Evolutionary conservation across 2,888 invertebrate species (phyloP).

Genomic region (Plutella xylostella): DNA sequence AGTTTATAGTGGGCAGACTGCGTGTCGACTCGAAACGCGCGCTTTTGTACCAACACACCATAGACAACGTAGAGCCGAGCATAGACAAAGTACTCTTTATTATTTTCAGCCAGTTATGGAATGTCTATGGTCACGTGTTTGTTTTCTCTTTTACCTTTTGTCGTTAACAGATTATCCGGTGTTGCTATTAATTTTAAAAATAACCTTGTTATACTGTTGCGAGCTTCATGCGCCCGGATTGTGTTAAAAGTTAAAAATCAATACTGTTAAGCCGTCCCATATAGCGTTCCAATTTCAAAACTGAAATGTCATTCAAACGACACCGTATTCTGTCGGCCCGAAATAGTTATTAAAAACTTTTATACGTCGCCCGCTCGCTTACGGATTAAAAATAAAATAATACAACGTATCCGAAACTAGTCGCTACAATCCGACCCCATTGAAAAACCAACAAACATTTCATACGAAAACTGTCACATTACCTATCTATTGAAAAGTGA

Average conservation of each 20-base stretch:
- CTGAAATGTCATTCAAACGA: not conserved
- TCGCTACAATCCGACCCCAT: conserved; percentile 33
- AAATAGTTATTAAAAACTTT: conserved; percentile 2
- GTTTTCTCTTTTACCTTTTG: conserved; percentile 13
- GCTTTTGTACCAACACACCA: conserved; percentile 29
- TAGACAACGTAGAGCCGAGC: conserved; percentile 7
- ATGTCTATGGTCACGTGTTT: not conserved
- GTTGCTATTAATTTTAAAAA: not conserved
- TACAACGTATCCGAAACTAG: conserved; percentile 44
- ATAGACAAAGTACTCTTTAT: conserved; percentile 13
- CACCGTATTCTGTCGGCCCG: not conserved
- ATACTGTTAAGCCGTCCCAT: not conserved
- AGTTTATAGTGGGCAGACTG: conserved; percentile 36
- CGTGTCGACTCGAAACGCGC: conserved; percentile 31
- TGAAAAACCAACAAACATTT: conserved; percentile 56
- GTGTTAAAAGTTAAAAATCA: not conserved
- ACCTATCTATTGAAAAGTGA: conserved; percentile 54
- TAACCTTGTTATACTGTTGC: not conserved
- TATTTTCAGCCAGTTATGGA: conserved; percentile 10
- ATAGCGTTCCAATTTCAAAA: conserved; percentile 2
- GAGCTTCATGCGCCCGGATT: not conserved
- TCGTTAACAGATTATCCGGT: not conserved
- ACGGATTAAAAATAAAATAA: conserved; percentile 61
- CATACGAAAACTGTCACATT: conserved; percentile 66
- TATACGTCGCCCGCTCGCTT: conserved; percentile 24